Evolutionary conservation across 2,113 vertebrate species (phyloP).

Genomic region (Odontesthes bonariensis): DNA sequence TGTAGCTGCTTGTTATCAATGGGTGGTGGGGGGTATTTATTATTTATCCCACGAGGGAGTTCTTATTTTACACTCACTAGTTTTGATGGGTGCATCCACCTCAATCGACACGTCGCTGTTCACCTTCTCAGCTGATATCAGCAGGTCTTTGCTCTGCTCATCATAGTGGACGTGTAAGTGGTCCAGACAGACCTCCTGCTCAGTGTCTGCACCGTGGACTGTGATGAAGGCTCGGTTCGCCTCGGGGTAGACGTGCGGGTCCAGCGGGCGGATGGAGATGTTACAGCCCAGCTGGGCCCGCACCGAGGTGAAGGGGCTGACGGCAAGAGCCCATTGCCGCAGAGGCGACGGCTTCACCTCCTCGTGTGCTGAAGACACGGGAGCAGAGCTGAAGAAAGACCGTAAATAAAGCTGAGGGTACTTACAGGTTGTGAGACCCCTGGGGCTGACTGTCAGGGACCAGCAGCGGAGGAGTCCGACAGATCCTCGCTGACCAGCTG

Average conservation of each 20-base stretch:
- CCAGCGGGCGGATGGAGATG: constrained; percentile 85
- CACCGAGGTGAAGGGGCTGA: constrained; percentile 86
- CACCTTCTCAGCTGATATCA: constrained; percentile 75
- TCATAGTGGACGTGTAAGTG: constrained; percentile 84
- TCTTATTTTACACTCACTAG: constrained; percentile 82
- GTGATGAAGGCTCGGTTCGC: constrained; percentile 84
- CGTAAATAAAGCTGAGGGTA: constrained; percentile 17
- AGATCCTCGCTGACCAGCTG: constrained; percentile 27
- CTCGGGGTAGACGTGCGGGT: constrained; percentile 83
- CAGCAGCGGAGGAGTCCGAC: constrained; percentile 38
- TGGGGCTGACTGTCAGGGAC: neutral
- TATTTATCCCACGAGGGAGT: neutral
- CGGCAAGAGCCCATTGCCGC: constrained; percentile 83
- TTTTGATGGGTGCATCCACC: constrained; percentile 86
- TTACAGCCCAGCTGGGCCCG: constrained; percentile 84
- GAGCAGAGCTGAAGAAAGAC: constrained; percentile 48
- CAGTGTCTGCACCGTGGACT: constrained; percentile 65
- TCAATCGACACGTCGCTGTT: constrained; percentile 81
- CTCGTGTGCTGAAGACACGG: neutral
- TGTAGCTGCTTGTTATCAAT: neutral
- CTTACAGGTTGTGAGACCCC: neutral
- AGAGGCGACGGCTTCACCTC: constrained; percentile 44
- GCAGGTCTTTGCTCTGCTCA: constrained; percentile 79
- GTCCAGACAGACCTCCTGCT: constrained; percentile 55
- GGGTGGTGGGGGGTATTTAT: no score